Percentiles rank a stretch among this genome's conserved stretches.
These are phyloP conservation scores for Nemurella pictetii DNA, from an alignment of 2,888 invertebrate species.

Conservation along the genomic window DNA sequence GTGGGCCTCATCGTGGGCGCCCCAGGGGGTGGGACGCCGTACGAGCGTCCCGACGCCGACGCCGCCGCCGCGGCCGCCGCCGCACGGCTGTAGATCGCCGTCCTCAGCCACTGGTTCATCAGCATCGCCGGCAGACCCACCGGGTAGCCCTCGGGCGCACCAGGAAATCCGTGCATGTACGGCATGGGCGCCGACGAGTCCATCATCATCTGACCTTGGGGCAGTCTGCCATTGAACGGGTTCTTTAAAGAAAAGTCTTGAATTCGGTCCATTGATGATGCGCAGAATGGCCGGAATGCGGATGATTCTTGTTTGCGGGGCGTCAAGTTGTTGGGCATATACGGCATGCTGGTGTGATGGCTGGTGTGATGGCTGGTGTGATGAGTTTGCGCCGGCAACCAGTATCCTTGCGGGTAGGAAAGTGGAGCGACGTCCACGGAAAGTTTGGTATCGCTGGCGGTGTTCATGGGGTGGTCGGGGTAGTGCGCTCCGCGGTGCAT, in stretches of 20 bases:
- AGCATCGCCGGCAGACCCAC: slow-evolving; percentile 58
- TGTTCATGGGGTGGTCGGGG: not conserved
- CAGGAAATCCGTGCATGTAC: slow-evolving; percentile 35
- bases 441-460: slow-evolving; percentile 20
- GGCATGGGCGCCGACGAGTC: slow-evolving; percentile 23
- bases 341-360: not conserved
- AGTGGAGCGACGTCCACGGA: slow-evolving; percentile 41
- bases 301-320: slow-evolving; percentile 46
- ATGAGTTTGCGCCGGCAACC: slow-evolving; percentile 51
- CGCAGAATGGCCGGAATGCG: slow-evolving; percentile 56
- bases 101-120: slow-evolving; percentile 73
- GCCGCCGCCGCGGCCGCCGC: slow-evolving; percentile 50
- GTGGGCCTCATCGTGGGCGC: slow-evolving; percentile 45
- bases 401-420: slow-evolving; percentile 45
- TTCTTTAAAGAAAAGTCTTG: slow-evolving; percentile 31
- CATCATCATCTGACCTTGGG: slow-evolving; percentile 23
- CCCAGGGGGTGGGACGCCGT: slow-evolving; percentile 59
- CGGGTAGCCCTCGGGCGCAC: slow-evolving; percentile 19
- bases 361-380: too few species aligned
- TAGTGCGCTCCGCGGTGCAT: not conserved
- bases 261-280: slow-evolving; percentile 50
- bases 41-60: slow-evolving; percentile 60
- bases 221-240: not conserved
- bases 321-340: slow-evolving; percentile 16
- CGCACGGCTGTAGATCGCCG: slow-evolving; percentile 50